Base-by-base conservation (phyloP, 2,888 invertebrate genomes). In the Aleiodes leptofemur region DNA sequence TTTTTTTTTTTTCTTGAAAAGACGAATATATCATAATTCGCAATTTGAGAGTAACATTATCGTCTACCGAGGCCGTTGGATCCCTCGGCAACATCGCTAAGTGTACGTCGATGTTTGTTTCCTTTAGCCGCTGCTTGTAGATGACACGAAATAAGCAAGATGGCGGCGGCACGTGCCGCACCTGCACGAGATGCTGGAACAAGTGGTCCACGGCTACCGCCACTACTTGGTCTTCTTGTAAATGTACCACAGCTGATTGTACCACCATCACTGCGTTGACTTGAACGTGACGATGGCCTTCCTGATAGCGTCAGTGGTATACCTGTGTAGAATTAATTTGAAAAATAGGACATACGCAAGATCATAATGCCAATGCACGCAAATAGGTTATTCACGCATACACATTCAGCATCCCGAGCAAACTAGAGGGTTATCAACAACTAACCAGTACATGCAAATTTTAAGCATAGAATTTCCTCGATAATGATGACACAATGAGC, bases 71-170 rank as follows among this genome's bases (percentile, higher is more conserved):
- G 88, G 86, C 88, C 89, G 85, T 89, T 88, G 81, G 88, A 86
- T 85, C 88, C 88, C 85, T 89, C 89, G 85, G 89, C 89, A 77
- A 89, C 88, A 83, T 89, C 89, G 84, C 88, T 88, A 86, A 89
- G 89, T 85, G 89, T 87, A 83, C 88, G 87, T 81, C 88, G 88
- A 80, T 89, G 89, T 84, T 86, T 89, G 84, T 85, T 86, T 77
- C 76, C 72, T 69, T 78, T 79, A 38, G 14, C 83, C 83, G 84
- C 85, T 76, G 86, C 85, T 83, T 88, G 89, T 82, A 95, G 94
- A 92, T 95, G 95, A 93, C 95, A 95, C 93, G 96, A 96, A 93
- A 96, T 95, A 92, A 96, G 95, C 95, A 96, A 96, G 95, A 96
- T 96, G 95, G 96, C 96, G 92, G 96, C 96, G 92, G 95, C 93